Conservation (phyloP, 2,888 invertebrate species). For the Habroteleia sp. region DNA sequence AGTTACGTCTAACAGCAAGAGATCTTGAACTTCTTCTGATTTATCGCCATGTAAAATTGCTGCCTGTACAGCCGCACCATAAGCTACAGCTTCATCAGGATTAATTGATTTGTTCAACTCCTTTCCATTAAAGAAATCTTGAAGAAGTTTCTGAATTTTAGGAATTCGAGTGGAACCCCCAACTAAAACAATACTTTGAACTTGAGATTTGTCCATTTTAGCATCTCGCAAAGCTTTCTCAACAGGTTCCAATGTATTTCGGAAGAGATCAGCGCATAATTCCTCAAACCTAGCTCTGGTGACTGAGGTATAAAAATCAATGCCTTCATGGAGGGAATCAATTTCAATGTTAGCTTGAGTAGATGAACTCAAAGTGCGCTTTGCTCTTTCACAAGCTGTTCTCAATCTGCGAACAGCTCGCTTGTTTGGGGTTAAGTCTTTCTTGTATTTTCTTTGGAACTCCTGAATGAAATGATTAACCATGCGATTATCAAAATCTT, state of each 20-base stretch:
- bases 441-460: constrained; percentile 82
- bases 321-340: constrained; percentile 84
- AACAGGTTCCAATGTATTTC: constrained; percentile 86
- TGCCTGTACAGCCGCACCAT: constrained; percentile 87
- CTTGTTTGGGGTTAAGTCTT: constrained; percentile 81
- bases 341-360: constrained; percentile 82
- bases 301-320: constrained; percentile 85
- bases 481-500: constrained; percentile 84
- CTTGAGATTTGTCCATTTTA: constrained; percentile 85
- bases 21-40: constrained; percentile 84
- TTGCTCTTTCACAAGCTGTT: constrained; percentile 82
- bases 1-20: constrained; percentile 91
- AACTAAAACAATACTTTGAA: constrained; percentile 84
- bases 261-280: constrained; percentile 92
- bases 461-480: constrained; percentile 83
- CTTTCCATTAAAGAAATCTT: constrained; percentile 86
- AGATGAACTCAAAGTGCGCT: constrained; percentile 81
- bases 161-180: constrained; percentile 86
- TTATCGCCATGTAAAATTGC: constrained; percentile 84
- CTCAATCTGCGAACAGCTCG: constrained; percentile 80
- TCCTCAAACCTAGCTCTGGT: constrained; percentile 91
- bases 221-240: constrained; percentile 86
- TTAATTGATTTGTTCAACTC: constrained; percentile 88
- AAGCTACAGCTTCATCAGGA: constrained; percentile 88
- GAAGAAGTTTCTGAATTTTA: constrained; percentile 87